Percentiles rank a stretch among this genome's conserved stretches.
phyloP scores from a whole-genome alignment of 2,888 invertebrate species.

The Eupithecia exiguata region DNA sequence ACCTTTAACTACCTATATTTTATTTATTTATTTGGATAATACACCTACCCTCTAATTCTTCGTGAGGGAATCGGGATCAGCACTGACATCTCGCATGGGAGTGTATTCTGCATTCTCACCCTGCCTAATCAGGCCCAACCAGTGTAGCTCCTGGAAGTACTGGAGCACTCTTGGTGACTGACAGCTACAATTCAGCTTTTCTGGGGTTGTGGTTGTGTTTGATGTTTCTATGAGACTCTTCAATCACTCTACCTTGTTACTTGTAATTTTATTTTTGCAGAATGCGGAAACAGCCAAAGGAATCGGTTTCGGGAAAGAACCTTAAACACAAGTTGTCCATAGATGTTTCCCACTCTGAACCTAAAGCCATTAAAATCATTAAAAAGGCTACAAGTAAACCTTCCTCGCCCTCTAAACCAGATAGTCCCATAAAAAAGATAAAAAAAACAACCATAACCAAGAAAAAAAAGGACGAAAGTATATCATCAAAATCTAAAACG shows the following conservation, averaged over 20 bases:
- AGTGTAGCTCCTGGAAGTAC: no score
- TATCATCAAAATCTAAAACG: neutral
- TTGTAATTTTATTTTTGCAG: constrained; percentile 30
- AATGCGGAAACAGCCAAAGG: constrained; percentile 46
- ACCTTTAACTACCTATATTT: neutral
- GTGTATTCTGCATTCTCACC: no score
- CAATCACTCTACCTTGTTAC: no score
- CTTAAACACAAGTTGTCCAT: constrained; percentile 48
- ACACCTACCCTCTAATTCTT: neutral
- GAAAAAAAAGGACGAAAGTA: neutral
- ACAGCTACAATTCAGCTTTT: no score
- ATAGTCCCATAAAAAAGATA: neutral
- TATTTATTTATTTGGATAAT: neutral
- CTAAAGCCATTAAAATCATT: constrained; percentile 43
- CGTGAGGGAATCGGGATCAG: no score
- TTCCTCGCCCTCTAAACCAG: neutral
- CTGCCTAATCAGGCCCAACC: no score
- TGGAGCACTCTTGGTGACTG: no score
- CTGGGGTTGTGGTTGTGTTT: no score
- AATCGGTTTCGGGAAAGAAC: constrained; percentile 34
- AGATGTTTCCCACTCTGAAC: constrained; percentile 35
- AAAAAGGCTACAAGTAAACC: constrained; percentile 35
- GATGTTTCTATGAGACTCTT: no score
- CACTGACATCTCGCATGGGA: no score
- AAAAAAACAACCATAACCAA: constrained; percentile 11